These are phyloP conservation scores for Falco concolor DNA, from an alignment of 2,797 vertebrate species.

Conservation along the genomic window DNA sequence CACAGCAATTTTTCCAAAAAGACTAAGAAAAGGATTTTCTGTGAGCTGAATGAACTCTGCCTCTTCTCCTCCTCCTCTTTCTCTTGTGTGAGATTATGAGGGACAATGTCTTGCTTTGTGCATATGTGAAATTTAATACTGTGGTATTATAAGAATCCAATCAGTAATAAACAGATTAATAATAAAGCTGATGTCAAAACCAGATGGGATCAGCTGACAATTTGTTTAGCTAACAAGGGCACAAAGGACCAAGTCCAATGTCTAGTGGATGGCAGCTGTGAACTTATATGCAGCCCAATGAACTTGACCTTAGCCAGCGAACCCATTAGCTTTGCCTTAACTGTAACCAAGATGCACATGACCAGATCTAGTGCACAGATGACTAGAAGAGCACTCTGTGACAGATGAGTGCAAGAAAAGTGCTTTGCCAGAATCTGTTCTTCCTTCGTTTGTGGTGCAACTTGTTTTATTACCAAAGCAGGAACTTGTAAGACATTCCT, in stretches of 20 bases:
- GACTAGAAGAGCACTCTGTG: not conserved
- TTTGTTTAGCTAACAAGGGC: not conserved
- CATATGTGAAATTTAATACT: not conserved
- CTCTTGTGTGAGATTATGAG: not conserved
- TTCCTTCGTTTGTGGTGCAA: not conserved
- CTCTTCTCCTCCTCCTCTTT: not conserved
- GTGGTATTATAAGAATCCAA: not conserved
- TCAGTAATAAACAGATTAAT: not conserved
- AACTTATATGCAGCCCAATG: not conserved
- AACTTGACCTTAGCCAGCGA: not conserved
- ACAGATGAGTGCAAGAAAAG: not conserved
- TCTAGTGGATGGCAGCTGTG: not conserved
- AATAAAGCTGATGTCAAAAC: not conserved
- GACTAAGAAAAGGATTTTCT: not conserved
- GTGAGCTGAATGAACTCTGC: not conserved
- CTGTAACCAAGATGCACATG: not conserved
- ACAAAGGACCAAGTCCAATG: not conserved
- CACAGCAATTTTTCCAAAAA: not conserved
- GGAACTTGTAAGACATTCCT: not conserved
- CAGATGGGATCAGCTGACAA: not conserved
- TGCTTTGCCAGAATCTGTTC: not conserved
- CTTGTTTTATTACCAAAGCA: rapidly evolving
- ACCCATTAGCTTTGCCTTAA: not conserved
- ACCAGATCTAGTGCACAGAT: not conserved
- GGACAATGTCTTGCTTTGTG: not conserved